These are phyloP conservation scores for Muschampia plurimacula DNA, from an alignment of 2,888 invertebrate genomes.

Conservation along the genomic window DNA sequence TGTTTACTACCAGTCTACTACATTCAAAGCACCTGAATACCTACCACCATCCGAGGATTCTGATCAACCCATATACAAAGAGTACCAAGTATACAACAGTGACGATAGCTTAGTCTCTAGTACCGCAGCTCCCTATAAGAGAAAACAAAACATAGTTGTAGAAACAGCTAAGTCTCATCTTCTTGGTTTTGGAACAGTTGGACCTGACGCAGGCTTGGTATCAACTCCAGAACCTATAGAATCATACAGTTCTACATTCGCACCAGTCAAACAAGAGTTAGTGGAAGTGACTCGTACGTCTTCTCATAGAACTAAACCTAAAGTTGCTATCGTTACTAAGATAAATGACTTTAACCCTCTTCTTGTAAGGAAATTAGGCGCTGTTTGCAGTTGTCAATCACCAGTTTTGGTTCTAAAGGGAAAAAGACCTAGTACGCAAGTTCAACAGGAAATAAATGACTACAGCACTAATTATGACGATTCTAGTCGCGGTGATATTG, in stretches of 20 bases:
- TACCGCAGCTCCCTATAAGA: conserved; percentile 56
- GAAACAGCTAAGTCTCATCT: conserved; percentile 75
- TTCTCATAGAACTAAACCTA: conserved; percentile 72
- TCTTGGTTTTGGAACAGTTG: conserved; percentile 78
- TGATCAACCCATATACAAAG: conserved; percentile 56
- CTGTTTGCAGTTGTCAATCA: conserved; percentile 90
- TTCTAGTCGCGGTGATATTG: conserved; percentile 63
- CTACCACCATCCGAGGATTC: conserved; percentile 59
- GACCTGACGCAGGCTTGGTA: conserved; percentile 76
- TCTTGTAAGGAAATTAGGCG: conserved; percentile 89
- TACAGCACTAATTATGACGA: conserved; percentile 64
- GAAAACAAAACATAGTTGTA: conserved; percentile 76
- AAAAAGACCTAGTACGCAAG: conserved; percentile 66
- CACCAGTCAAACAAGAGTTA: conserved; percentile 68
- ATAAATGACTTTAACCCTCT: conserved; percentile 90
- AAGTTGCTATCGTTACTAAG: conserved; percentile 87
- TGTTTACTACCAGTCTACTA: conserved; percentile 61
- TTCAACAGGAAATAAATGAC: conserved; percentile 59
- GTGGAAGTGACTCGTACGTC: conserved; percentile 69
- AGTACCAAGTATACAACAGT: conserved; percentile 60
- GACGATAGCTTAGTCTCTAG: conserved; percentile 52
- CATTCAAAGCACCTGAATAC: conserved; percentile 61
- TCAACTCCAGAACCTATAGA: conserved; percentile 57
- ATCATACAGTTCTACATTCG: conserved; percentile 58
- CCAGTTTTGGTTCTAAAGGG: conserved; percentile 83